Conservation (phyloP, 2,113 vertebrate species). For the Nothobranchius furzeri region DNA sequence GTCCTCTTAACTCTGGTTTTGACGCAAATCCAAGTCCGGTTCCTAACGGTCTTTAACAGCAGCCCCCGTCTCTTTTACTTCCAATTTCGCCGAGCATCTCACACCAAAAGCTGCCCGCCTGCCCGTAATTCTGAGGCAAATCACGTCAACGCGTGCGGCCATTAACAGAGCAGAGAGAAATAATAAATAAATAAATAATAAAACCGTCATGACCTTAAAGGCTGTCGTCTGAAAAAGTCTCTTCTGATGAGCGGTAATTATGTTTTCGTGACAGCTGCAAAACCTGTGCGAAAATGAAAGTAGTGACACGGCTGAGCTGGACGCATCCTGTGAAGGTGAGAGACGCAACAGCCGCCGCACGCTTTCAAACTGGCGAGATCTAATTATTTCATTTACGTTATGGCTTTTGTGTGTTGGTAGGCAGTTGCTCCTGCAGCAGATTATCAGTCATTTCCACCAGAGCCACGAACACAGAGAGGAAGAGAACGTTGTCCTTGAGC, state of each 20-base stretch:
- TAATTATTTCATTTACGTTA: slow-evolving; percentile 30
- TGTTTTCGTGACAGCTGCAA: slow-evolving; percentile 47
- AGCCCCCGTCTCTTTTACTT: slow-evolving; percentile 38
- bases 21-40: slow-evolving; percentile 56
- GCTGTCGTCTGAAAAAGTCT: slow-evolving; percentile 31
- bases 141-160: slow-evolving; percentile 48
- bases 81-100: slow-evolving; percentile 37
- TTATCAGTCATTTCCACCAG: slow-evolving; percentile 33
- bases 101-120: slow-evolving; percentile 17
- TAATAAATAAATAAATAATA: not conserved
- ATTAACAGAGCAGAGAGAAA: slow-evolving; percentile 43
- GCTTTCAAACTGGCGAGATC: slow-evolving; percentile 36
- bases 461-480: slow-evolving; percentile 42
- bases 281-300: slow-evolving; percentile 10
- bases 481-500: slow-evolving; percentile 65
- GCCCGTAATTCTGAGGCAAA: slow-evolving; percentile 48
- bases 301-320: slow-evolving; percentile 22
- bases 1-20: slow-evolving; percentile 30
- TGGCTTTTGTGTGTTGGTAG: not conserved
- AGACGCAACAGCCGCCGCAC: slow-evolving; percentile 50
- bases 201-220: slow-evolving; percentile 43
- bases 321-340: slow-evolving; percentile 30
- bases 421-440: slow-evolving; percentile 19
- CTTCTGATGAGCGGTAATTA: slow-evolving; percentile 52
- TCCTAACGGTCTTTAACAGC: slow-evolving; percentile 46